These are phyloP conservation scores for Psittacula derbiana DNA, from an alignment of 2,797 vertebrate genomes.

Conservation along the genomic window DNA sequence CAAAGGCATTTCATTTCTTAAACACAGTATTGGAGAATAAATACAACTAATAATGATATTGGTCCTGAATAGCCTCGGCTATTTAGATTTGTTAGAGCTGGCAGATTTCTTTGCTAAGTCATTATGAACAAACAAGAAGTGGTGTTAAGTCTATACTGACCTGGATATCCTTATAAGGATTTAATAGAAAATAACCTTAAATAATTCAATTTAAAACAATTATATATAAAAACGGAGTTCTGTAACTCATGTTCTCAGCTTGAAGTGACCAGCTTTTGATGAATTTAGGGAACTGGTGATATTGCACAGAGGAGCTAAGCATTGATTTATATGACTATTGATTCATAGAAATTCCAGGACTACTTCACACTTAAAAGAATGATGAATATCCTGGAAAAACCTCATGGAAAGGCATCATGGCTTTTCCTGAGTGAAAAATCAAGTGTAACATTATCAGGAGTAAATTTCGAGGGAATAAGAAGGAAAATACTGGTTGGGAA, in stretches of 20 bases:
- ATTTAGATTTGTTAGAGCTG: slow-evolving; percentile 18
- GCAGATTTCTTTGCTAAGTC: not conserved
- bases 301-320: not conserved
- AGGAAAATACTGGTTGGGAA: not conserved
- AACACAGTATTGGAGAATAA: not conserved
- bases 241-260: not conserved
- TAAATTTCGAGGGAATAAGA: not conserved
- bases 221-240: not conserved
- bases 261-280: not conserved
- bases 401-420: not conserved
- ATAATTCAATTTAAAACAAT: not conserved
- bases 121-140: not conserved
- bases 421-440: not conserved
- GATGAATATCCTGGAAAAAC: not conserved
- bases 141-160: not conserved
- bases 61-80: not conserved
- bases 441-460: not conserved
- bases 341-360: not conserved
- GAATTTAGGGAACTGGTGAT: not conserved
- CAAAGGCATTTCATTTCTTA: not conserved
- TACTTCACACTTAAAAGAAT: not conserved
- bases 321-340: not conserved
- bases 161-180: not conserved
- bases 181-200: not conserved
- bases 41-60: not conserved